These are phyloP conservation scores for Agrilus biguttatus DNA, from an alignment of 2,888 invertebrate genomes.

Conservation along the genomic window DNA sequence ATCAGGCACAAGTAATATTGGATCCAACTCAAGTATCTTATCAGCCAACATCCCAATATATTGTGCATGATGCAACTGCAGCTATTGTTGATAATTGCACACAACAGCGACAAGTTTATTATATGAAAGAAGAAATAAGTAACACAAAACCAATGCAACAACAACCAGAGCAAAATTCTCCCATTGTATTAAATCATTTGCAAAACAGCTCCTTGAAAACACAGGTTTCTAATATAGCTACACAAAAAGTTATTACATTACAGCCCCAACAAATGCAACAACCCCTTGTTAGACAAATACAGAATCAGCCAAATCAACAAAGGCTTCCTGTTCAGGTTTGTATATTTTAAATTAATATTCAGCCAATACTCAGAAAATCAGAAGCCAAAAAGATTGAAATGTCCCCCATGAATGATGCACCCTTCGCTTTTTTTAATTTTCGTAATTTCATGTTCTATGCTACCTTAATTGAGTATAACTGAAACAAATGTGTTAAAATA, in stretches of 20 bases:
- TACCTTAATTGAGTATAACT: too few species aligned
- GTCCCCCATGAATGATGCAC: too few species aligned
- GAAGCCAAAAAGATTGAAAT: too few species aligned
- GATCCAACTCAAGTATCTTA: conserved; percentile 22
- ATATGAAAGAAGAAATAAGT: conserved; percentile 16
- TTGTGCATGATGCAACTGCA: conserved; percentile 12
- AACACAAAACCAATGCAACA: conserved; percentile 6
- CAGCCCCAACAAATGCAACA: conserved; percentile 2
- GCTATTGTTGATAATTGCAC: conserved; percentile 11
- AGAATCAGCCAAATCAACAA: conserved; percentile 3
- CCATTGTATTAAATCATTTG: conserved; percentile 22
- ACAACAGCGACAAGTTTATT: conserved; percentile 16
- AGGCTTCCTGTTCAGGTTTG: not conserved
- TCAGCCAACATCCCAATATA: conserved; percentile 16
- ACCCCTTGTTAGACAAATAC: conserved; percentile 6
- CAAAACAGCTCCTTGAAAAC: conserved; percentile 7
- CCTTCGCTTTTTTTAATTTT: too few species aligned
- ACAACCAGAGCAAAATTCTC: conserved; percentile 12
- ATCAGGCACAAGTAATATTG: conserved; percentile 28
- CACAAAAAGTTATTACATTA: conserved; percentile 6
- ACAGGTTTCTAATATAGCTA: conserved; percentile 4
- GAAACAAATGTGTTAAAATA: too few species aligned
- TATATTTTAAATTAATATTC: too few species aligned
- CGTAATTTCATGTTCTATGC: too few species aligned
- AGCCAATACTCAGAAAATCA: too few species aligned